Conservation (phyloP, 2,797 vertebrate species). For the Potorous gilbertii region DNA sequence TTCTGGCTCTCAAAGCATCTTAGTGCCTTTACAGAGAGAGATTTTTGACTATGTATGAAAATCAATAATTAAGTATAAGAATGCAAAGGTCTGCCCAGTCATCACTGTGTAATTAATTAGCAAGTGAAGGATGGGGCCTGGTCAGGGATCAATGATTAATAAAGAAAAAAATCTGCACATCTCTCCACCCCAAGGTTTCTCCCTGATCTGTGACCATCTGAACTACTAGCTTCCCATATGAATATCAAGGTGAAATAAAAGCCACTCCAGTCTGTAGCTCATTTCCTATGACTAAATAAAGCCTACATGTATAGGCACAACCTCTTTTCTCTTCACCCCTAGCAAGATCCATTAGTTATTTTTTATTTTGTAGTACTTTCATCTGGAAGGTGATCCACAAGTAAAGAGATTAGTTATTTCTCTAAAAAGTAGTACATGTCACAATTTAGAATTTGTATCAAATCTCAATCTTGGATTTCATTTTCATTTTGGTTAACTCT, state of each 20-base stretch:
- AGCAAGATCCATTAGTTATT: not conserved
- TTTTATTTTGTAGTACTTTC: constrained; percentile 1
- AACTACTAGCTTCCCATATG: constrained; percentile 43
- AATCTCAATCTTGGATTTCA: constrained; percentile 20
- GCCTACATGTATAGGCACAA: not conserved
- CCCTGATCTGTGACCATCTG: constrained; percentile 43
- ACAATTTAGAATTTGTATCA: not conserved
- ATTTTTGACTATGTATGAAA: not conserved
- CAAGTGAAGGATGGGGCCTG: not conserved
- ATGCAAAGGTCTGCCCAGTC: not conserved
- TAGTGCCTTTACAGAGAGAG: not conserved
- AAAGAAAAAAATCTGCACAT: not conserved
- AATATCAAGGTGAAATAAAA: constrained; percentile 67
- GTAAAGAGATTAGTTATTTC: not conserved
- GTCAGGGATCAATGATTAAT: not conserved
- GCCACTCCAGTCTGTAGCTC: constrained; percentile 60
- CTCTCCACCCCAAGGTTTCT: constrained; percentile 41
- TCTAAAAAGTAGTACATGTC: not conserved
- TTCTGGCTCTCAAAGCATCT: not conserved
- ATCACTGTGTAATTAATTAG: not conserved
- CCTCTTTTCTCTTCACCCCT: not conserved
- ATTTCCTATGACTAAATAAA: constrained; percentile 33
- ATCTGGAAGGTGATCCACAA: not conserved
- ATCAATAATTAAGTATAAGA: not conserved
- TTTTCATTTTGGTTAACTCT: not conserved